Conservation (phyloP, 2,113 vertebrate genomes). For the Pseudorectes ferrugineus region DNA sequence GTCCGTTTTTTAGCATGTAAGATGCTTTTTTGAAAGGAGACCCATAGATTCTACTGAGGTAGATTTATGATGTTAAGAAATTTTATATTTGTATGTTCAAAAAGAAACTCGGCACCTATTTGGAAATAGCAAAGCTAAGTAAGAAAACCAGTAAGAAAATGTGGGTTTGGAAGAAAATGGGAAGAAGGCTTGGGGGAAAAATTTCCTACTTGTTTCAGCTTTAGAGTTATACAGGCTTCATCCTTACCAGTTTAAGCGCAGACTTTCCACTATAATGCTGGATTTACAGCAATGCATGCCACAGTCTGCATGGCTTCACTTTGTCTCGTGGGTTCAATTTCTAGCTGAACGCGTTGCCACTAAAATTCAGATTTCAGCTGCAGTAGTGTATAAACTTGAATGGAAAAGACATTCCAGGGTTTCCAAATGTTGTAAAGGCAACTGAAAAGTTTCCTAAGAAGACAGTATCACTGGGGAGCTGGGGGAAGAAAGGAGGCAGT, state of each 20-base stretch:
- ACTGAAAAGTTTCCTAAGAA: constrained; percentile 27
- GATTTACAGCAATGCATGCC: neutral
- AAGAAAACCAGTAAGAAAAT: neutral
- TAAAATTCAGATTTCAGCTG: neutral
- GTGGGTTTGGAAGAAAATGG: neutral
- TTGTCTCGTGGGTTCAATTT: neutral
- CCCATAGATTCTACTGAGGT: neutral
- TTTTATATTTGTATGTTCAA: neutral
- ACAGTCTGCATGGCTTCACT: neutral
- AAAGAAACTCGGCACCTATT: neutral
- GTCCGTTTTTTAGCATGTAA: neutral
- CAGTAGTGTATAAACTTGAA: neutral
- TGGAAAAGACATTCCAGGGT: neutral
- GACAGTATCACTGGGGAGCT: neutral
- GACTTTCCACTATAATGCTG: neutral
- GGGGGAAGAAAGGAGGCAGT: constrained; percentile 29
- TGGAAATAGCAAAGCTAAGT: neutral
- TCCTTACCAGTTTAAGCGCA: neutral
- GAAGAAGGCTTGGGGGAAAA: neutral
- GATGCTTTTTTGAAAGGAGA: neutral
- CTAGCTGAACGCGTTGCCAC: neutral
- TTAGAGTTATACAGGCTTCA: neutral
- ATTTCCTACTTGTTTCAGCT: neutral
- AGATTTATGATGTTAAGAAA: neutral
- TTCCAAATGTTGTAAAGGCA: constrained; percentile 16